A percentile compares a stretch with the other conserved stretches of the same genome.
phyloP scores from a whole-genome alignment of 2,888 invertebrate genomes.

The Nomada goodeniana region DNA sequence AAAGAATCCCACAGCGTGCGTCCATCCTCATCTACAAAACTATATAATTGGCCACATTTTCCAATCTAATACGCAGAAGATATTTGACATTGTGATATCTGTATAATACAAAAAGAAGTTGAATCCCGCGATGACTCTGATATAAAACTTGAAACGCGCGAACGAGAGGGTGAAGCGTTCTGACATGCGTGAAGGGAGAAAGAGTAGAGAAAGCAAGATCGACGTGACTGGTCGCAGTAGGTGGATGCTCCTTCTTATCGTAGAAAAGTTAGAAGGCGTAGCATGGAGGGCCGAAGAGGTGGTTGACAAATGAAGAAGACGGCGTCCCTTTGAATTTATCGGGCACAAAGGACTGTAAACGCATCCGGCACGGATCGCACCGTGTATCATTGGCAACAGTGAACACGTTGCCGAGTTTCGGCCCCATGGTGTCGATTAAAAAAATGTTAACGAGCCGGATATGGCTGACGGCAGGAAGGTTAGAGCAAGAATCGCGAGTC shows the following conservation, averaged over 20 bases:
- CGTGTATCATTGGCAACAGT: conserved; percentile 44
- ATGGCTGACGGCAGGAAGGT: conserved; percentile 60
- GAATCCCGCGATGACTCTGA: background rate
- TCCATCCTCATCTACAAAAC: no score
- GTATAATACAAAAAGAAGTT: no score
- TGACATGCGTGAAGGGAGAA: background rate
- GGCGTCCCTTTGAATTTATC: conserved; percentile 67
- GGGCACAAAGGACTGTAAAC: conserved; percentile 47
- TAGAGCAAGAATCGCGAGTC: conserved; percentile 59
- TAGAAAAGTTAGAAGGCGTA: conserved; percentile 56
- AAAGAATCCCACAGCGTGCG: no score
- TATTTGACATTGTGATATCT: no score
- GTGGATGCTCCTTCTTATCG: conserved; percentile 56
- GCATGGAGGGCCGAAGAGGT: conserved; percentile 50
- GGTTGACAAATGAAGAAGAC: conserved; percentile 76
- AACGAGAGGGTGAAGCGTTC: background rate
- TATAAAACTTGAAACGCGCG: background rate
- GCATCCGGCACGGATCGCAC: conserved; percentile 60
- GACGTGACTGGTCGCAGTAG: conserved; percentile 8
- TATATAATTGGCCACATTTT: no score
- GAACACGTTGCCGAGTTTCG: conserved; percentile 48
- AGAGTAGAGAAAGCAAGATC: conserved; percentile 18
- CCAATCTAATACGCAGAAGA: no score
- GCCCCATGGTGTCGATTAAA: conserved; percentile 60
- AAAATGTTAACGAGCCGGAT: conserved; percentile 75